These are phyloP conservation scores for Tenthredo scrophulariae DNA, from an alignment of 2,888 invertebrate genomes.

Conservation along the genomic window DNA sequence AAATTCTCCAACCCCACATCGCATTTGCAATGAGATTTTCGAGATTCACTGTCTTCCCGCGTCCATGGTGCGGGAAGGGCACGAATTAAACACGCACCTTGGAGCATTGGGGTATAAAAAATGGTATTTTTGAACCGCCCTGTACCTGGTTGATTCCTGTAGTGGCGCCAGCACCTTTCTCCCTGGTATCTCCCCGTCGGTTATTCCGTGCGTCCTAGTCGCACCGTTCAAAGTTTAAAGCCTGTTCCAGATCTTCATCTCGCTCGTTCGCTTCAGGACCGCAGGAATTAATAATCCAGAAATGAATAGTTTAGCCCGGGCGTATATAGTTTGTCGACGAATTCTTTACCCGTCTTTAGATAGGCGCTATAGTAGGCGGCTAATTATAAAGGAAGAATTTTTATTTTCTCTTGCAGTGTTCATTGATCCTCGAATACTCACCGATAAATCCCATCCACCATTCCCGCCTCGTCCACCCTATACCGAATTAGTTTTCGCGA, in stretches of 20 bases:
- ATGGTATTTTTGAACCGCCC: slow-evolving; percentile 43
- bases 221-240: slow-evolving; percentile 4
- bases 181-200: slow-evolving; percentile 41
- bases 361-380: neutral
- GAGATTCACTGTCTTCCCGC: neutral
- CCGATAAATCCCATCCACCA: neutral
- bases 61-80: neutral
- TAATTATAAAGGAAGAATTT: slow-evolving; percentile 25
- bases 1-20: too few relatives aligned
- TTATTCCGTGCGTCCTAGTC: slow-evolving; percentile 18
- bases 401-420: neutral
- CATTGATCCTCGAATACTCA: neutral
- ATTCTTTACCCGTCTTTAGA: slow-evolving; percentile 9
- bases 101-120: neutral
- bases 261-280: slow-evolving; percentile 34
- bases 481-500: neutral
- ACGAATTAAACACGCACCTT: neutral
- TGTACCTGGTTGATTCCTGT: slow-evolving; percentile 59
- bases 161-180: slow-evolving; percentile 68
- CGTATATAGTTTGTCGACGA: slow-evolving; percentile 54
- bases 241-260: slow-evolving; percentile 48
- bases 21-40: neutral
- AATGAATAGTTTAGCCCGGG: slow-evolving; percentile 58
- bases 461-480: neutral
- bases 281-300: slow-evolving; percentile 59